phyloP scores from a whole-genome alignment of 2,797 vertebrate genomes.

The Vireo griseus region DNA sequence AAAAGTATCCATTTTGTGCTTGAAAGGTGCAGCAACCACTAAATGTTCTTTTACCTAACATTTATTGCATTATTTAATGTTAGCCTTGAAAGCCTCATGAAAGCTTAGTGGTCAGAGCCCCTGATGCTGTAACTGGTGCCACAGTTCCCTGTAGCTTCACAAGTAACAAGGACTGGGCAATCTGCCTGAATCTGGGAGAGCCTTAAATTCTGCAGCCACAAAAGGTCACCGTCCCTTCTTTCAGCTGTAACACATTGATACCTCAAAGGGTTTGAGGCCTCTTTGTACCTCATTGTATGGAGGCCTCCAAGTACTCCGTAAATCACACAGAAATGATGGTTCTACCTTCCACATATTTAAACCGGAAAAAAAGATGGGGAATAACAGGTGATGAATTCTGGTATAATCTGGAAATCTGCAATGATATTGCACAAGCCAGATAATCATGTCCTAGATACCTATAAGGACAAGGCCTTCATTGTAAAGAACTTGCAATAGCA shows the following conservation, averaged over 20 bases:
- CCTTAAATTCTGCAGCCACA: neutral
- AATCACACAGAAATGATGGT: neutral
- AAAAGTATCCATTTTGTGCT: neutral
- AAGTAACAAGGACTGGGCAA: neutral
- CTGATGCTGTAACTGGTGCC: neutral
- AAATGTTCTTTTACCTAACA: neutral
- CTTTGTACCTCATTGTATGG: neutral
- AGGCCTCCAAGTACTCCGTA: neutral
- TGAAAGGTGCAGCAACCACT: neutral
- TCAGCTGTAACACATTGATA: neutral
- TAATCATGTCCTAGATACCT: accelerated
- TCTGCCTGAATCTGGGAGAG: neutral
- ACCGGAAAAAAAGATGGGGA: neutral
- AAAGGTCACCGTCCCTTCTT: neutral
- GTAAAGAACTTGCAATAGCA: neutral
- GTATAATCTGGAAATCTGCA: neutral
- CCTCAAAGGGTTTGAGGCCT: neutral
- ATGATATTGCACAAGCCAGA: neutral
- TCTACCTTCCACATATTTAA: neutral
- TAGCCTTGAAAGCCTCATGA: neutral
- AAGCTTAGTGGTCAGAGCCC: neutral
- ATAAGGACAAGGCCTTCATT: neutral
- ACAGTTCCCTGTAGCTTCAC: neutral
- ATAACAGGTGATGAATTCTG: neutral
- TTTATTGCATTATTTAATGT: neutral